Percentiles rank a stretch among this genome's conserved stretches.
Evolutionary conservation across 2,797 vertebrate genomes (phyloP).

Genomic region (Uromys caudimaculatus): DNA sequence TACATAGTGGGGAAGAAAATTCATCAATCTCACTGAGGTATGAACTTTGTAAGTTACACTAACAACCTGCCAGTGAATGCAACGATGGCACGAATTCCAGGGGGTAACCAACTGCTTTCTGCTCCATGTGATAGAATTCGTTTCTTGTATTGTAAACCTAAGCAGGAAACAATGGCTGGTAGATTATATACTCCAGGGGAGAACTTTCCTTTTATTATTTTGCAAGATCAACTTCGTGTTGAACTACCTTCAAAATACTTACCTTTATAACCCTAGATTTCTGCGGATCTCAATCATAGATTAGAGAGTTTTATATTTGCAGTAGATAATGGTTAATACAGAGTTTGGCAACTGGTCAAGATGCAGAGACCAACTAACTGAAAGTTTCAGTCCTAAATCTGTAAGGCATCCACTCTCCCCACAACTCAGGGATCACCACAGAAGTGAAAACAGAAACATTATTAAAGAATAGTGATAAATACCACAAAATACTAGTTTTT

Average conservation of each 20-base stretch:
- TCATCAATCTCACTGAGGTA: neutral
- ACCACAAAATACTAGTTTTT: neutral
- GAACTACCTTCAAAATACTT: neutral
- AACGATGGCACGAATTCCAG: neutral
- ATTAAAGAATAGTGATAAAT: no score
- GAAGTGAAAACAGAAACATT: neutral
- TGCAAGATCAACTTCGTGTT: neutral
- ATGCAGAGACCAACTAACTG: neutral
- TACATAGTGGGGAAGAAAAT: neutral
- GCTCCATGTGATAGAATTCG: neutral
- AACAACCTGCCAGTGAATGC: no score
- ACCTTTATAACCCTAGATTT: neutral
- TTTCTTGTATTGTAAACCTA: neutral
- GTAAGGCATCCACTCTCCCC: neutral
- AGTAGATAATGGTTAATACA: neutral
- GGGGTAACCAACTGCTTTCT: neutral
- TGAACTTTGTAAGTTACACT: neutral
- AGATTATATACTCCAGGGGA: neutral
- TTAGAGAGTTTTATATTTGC: neutral
- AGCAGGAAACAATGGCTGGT: neutral
- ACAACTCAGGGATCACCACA: neutral
- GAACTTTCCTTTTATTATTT: neutral
- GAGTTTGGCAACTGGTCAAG: neutral
- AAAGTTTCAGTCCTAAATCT: neutral
- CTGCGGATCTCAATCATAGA: neutral